Conservation (phyloP, 2,888 invertebrate species). For the Deilephila elpenor region DNA sequence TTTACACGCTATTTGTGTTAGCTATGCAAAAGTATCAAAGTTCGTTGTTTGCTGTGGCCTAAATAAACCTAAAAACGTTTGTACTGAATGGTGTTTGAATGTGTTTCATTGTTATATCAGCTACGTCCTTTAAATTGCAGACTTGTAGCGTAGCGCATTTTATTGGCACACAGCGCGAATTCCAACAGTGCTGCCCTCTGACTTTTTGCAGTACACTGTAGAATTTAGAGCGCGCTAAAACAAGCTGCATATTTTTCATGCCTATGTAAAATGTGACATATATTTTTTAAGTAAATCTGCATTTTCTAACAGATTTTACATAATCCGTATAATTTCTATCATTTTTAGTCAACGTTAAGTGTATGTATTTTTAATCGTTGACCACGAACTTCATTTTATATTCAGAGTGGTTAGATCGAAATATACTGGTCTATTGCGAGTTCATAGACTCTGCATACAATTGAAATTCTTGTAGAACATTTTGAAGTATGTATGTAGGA, state of each 20-base stretch:
- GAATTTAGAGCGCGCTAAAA: constrained; percentile 25
- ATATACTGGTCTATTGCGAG: too few relatives aligned
- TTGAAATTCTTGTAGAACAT: too few relatives aligned
- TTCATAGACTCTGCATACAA: too few relatives aligned
- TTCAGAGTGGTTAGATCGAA: too few relatives aligned
- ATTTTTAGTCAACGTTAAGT: too few relatives aligned
- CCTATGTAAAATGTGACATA: too few relatives aligned
- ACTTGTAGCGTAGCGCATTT: constrained; percentile 9
- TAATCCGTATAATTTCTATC: too few relatives aligned
- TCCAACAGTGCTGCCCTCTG: constrained; percentile 24
- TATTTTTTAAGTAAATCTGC: not conserved
- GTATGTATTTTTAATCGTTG: too few relatives aligned
- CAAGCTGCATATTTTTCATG: constrained; percentile 15
- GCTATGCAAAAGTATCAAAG: not conserved
- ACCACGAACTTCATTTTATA: too few relatives aligned
- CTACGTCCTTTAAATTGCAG: not conserved
- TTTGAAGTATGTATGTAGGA: too few relatives aligned
- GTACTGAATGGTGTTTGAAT: not conserved
- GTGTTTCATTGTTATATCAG: constrained; percentile 7
- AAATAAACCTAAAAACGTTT: not conserved
- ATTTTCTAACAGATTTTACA: not conserved
- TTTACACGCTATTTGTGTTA: not conserved
- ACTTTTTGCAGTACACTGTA: constrained; percentile 18
- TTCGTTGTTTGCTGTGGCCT: not conserved
- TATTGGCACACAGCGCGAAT: constrained; percentile 22